phyloP scores from a whole-genome alignment of 2,888 invertebrate species.

The Carterocephalus palaemon region DNA sequence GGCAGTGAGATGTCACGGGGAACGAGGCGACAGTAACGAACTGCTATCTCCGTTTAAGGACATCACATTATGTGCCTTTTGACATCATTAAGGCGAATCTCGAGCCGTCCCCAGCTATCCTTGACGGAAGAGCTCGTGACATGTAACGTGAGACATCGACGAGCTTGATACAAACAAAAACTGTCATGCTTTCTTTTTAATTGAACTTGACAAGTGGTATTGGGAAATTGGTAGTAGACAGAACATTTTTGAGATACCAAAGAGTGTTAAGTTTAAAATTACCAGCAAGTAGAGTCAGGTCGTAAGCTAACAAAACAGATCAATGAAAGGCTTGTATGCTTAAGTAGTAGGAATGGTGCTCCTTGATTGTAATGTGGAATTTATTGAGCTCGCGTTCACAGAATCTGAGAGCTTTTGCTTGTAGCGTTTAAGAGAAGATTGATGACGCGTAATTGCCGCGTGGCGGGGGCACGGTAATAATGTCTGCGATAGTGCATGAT shows the following conservation, averaged over 20 bases:
- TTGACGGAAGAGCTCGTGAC: slow-evolving; percentile 34
- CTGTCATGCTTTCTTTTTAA: slow-evolving; percentile 4
- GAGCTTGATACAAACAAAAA: slow-evolving; percentile 1
- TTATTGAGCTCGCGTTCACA: slow-evolving; percentile 39
- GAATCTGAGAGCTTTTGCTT: slow-evolving; percentile 59
- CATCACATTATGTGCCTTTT: slow-evolving; percentile 68
- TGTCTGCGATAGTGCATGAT: slow-evolving; percentile 51
- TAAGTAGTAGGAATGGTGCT: slow-evolving; percentile 29
- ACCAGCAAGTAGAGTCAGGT: too few species aligned
- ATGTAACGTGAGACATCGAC: slow-evolving; percentile 22
- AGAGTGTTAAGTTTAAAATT: too few species aligned
- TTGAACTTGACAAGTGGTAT: neutral
- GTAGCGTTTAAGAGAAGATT: slow-evolving; percentile 63
- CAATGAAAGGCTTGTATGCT: slow-evolving; percentile 25
- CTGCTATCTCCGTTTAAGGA: slow-evolving; percentile 60
- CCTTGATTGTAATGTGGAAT: slow-evolving; percentile 39
- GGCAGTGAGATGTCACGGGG: slow-evolving; percentile 65
- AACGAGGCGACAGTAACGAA: slow-evolving; percentile 69
- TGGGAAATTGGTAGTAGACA: too few species aligned
- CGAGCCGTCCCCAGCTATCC: slow-evolving; percentile 42
- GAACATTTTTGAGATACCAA: too few species aligned
- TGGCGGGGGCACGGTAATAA: slow-evolving; percentile 53
- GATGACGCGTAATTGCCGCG: slow-evolving; percentile 55
- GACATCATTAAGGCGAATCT: slow-evolving; percentile 67
- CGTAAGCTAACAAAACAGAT: slow-evolving; percentile 5